phyloP scores from a whole-genome alignment of 2,113 vertebrate genomes.

The Neodon shergylaensis region DNA sequence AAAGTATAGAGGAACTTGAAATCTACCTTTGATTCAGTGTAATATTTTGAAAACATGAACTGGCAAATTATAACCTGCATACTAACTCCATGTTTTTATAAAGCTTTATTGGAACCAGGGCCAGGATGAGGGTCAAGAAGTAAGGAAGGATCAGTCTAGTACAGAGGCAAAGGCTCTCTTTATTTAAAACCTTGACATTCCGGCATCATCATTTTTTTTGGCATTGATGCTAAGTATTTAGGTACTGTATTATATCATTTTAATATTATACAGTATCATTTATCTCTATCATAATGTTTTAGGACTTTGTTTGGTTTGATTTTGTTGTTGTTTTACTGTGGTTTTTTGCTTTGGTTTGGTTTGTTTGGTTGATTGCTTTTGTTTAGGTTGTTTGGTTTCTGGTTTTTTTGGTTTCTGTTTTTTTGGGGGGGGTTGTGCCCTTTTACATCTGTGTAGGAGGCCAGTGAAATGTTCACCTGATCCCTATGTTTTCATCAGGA shows the following conservation, averaged over 20 bases:
- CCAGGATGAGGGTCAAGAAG: background rate
- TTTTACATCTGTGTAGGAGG: background rate
- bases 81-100: background rate
- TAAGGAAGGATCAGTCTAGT: background rate
- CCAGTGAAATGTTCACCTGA: background rate
- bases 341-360: background rate
- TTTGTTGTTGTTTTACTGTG: background rate
- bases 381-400: background rate
- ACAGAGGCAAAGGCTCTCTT: background rate
- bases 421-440: no score
- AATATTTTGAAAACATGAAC: background rate
- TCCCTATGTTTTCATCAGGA: background rate
- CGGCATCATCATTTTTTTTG: background rate
- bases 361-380: background rate
- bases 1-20: background rate
- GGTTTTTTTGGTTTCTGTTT: background rate
- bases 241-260: background rate
- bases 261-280: background rate
- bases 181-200: constrained; percentile 44
- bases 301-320: background rate
- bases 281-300: background rate
- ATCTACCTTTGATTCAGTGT: background rate
- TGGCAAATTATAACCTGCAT: background rate
- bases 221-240: constrained; percentile 2
- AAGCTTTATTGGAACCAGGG: constrained; percentile 9